Evolutionary conservation across 1,140 invertebrate species (phyloP).

Genomic region (Anastrepha obliqua): DNA sequence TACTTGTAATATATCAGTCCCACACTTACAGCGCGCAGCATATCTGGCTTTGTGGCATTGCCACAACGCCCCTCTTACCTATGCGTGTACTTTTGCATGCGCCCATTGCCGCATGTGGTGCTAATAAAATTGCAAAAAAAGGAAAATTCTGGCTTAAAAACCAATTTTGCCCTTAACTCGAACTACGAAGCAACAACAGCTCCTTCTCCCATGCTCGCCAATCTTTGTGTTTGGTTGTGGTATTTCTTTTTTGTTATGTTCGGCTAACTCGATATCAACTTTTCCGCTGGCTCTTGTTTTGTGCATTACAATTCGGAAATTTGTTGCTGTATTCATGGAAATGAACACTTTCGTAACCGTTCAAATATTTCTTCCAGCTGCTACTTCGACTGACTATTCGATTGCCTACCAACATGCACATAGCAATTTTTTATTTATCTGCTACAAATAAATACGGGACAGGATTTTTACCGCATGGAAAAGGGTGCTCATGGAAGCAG

Average conservation of each 20-base stretch:
- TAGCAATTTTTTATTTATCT: conserved; percentile 42
- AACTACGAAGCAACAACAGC: conserved; percentile 17
- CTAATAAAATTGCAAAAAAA: conserved; percentile 30
- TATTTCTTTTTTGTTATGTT: background rate
- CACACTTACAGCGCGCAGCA: background rate
- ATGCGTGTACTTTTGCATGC: background rate
- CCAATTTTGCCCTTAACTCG: conserved; percentile 22
- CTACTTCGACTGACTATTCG: background rate
- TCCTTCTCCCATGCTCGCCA: background rate
- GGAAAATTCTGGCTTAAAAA: conserved; percentile 16
- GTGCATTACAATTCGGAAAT: background rate
- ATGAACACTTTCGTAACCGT: background rate
- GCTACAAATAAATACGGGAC: background rate
- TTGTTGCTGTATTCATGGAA: conserved; percentile 33
- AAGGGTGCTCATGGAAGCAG: background rate
- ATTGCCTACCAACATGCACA: background rate
- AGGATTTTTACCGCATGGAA: background rate
- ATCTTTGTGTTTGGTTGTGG: background rate
- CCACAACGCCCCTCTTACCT: background rate
- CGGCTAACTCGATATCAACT: conserved; percentile 9
- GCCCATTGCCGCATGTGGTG: background rate
- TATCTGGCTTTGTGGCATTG: background rate
- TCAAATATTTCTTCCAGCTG: conserved; percentile 21
- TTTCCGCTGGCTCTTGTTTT: background rate
- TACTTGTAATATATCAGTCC: conserved; percentile 49